These are phyloP conservation scores for Pachymerium ferrugineum DNA, from an alignment of 2,888 invertebrate genomes.

Conservation along the genomic window DNA sequence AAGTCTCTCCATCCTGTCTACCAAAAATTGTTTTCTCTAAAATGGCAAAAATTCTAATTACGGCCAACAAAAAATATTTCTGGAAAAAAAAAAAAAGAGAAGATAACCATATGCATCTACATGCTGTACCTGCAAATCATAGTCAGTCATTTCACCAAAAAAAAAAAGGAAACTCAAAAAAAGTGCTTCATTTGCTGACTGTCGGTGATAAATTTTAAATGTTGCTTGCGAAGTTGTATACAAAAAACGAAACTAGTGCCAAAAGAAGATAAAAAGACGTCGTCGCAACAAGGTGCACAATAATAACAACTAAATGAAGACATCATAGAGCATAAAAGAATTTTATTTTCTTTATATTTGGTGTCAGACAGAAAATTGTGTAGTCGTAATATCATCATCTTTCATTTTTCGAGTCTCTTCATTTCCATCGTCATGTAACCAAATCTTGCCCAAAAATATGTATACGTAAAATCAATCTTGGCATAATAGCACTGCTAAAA, in stretches of 20 bases:
- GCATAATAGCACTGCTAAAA: slow-evolving; percentile 1
- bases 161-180: not conserved
- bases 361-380: slow-evolving; percentile 10
- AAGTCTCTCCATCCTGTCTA: slow-evolving; percentile 12
- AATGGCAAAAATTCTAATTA: slow-evolving; percentile 9
- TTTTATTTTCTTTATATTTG: slow-evolving; percentile 1
- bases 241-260: slow-evolving; percentile 1
- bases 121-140: slow-evolving; percentile 21
- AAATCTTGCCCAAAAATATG: slow-evolving; percentile 18
- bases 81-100: too few relatives aligned
- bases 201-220: slow-evolving; percentile 23
- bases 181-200: slow-evolving; percentile 19
- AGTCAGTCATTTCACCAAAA: slow-evolving; percentile 15
- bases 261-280: too few relatives aligned
- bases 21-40: slow-evolving; percentile 5
- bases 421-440: not conserved
- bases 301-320: slow-evolving; percentile 10
- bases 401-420: not conserved
- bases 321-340: slow-evolving; percentile 15
- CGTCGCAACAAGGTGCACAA: too few relatives aligned
- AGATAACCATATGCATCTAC: slow-evolving; percentile 1
- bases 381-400: slow-evolving; percentile 25
- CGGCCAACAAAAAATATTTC: too few relatives aligned
- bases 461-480: slow-evolving; percentile 20
- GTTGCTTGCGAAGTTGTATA: slow-evolving; percentile 19